Evolutionary conservation across 2,888 invertebrate species (phyloP).

Genomic region (Poecilobothrus nobilitatus): DNA sequence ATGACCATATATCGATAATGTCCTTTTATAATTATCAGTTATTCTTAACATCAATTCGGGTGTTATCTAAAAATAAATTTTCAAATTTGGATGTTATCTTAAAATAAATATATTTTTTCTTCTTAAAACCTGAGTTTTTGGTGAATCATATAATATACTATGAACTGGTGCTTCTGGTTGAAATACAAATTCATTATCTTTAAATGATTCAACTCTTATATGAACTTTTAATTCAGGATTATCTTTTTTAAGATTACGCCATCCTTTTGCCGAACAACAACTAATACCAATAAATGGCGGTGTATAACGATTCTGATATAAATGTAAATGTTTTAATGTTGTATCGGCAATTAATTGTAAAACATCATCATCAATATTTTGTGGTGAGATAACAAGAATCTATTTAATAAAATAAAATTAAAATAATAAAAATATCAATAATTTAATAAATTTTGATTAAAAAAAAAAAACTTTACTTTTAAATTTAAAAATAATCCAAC

Average conservation of each 20-base stretch:
- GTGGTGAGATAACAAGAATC: conserved; percentile 59
- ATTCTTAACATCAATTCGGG: conserved; percentile 48
- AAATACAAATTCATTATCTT: conserved; percentile 53
- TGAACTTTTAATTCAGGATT: conserved; percentile 60
- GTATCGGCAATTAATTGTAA: conserved; percentile 56
- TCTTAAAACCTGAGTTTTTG: conserved; percentile 52
- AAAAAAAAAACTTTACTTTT: conserved; percentile 41
- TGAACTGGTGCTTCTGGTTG: conserved; percentile 62
- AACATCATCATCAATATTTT: conserved; percentile 66
- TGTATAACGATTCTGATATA: conserved; percentile 64
- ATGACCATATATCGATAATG: conserved; percentile 58
- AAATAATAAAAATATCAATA: not conserved
- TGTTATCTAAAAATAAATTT: conserved; percentile 39
- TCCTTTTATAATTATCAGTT: conserved; percentile 54
- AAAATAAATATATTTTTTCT: no score
- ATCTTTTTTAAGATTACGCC: conserved; percentile 47
- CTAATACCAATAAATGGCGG: conserved; percentile 48
- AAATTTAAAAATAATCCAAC: conserved; percentile 68
- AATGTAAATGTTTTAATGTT: conserved; percentile 57
- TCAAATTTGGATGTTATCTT: not conserved
- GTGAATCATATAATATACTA: conserved; percentile 56
- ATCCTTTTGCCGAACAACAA: conserved; percentile 45
- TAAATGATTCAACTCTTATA: conserved; percentile 55
- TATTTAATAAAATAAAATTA: conserved; percentile 28
- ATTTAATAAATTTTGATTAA: not conserved